phyloP scores from a whole-genome alignment of 2,113 vertebrate genomes.

The Brevimyrus niger region DNA sequence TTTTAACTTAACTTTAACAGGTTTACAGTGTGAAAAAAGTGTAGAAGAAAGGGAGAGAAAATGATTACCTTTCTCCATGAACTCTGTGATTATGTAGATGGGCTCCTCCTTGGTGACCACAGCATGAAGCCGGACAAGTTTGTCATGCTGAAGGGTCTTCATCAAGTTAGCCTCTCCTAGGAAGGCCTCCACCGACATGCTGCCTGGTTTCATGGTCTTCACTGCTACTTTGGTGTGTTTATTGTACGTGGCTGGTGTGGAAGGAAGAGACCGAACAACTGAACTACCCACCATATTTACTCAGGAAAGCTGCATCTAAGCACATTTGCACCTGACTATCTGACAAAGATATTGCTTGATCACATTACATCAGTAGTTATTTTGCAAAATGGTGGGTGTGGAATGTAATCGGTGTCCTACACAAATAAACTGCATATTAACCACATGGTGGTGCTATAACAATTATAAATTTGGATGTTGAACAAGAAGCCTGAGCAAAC shows the following conservation, averaged over 20 bases:
- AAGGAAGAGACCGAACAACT: neutral
- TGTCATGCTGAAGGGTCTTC: slow-evolving; percentile 87
- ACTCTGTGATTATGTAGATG: slow-evolving; percentile 93
- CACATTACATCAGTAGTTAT: neutral
- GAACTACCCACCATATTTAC: neutral
- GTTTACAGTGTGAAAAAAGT: neutral
- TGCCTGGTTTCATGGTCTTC: slow-evolving; percentile 96
- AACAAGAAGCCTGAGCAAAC: neutral
- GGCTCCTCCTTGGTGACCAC: slow-evolving; percentile 88
- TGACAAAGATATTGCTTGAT: neutral
- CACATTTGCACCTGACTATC: neutral
- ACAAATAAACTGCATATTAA: neutral
- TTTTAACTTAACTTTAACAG: neutral
- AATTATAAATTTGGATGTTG: neutral
- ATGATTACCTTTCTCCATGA: slow-evolving; percentile 85
- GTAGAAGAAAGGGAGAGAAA: neutral
- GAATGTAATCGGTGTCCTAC: neutral
- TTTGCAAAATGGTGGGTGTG: neutral
- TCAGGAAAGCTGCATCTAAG: neutral
- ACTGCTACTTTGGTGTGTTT: slow-evolving; percentile 93
- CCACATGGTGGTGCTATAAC: neutral
- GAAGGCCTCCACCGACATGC: slow-evolving; percentile 85
- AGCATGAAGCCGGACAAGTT: slow-evolving; percentile 83
- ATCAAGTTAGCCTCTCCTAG: slow-evolving; percentile 89
- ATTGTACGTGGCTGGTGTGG: slow-evolving; percentile 75